These are phyloP conservation scores for Hoplodrina ambigua DNA, from an alignment of 2,888 invertebrate genomes.

Conservation along the genomic window DNA sequence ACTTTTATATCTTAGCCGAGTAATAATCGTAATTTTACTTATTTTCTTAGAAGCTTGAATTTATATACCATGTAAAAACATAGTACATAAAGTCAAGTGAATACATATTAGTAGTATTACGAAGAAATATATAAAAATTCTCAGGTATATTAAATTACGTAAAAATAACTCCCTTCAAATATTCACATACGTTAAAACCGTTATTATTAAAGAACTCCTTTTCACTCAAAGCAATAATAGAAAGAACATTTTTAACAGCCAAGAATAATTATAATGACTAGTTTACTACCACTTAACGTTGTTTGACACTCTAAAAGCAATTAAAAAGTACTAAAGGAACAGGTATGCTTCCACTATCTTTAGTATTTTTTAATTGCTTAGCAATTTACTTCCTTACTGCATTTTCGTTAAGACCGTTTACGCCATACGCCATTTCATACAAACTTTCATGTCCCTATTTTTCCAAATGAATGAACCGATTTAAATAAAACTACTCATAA, in stretches of 20 bases:
- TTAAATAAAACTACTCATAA: too few species aligned
- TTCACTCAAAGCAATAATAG: conserved; percentile 8
- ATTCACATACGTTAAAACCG: neutral
- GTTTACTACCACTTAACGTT: conserved; percentile 14
- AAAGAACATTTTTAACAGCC: neutral
- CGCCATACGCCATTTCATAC: too few species aligned
- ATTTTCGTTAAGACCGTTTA: conserved; percentile 7
- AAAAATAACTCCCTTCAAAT: conserved; percentile 1
- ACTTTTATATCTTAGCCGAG: conserved; percentile 1
- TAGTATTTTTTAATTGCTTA: conserved; percentile 16
- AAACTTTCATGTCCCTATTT: neutral
- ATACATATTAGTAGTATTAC: conserved; percentile 4
- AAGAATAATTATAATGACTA: conserved; percentile 15
- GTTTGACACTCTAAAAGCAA: conserved; percentile 22
- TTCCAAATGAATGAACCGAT: too few species aligned
- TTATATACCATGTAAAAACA: too few species aligned
- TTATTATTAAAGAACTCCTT: neutral
- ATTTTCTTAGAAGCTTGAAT: conserved; percentile 11
- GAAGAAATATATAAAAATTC: neutral
- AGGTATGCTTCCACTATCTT: conserved; percentile 8
- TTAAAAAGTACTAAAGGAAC: conserved; percentile 14
- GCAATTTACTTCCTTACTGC: conserved; percentile 18
- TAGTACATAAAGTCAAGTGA: neutral
- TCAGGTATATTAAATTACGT: neutral
- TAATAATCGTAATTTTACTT: conserved; percentile 16